Percentiles rank a stretch among this genome's conserved stretches.
Conservation (phyloP, 2,113 vertebrate species). For the Crotalus horridus region DNA sequence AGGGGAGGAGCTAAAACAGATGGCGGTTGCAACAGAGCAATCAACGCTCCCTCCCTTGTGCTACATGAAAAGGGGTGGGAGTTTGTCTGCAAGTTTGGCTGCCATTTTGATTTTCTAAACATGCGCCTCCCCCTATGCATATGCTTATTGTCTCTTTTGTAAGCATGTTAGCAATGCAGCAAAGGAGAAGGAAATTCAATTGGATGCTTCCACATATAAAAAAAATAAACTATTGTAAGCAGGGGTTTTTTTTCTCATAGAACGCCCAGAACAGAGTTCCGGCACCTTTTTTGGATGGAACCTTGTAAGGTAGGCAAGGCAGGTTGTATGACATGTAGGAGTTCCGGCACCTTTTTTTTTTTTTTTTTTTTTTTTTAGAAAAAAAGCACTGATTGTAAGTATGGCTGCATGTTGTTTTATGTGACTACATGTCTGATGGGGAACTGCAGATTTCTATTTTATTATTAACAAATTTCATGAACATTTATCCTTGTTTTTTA, state of each 20-base stretch:
- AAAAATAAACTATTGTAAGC: background rate
- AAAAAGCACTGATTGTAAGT: too few species aligned
- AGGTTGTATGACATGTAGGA: too few species aligned
- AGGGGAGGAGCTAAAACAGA: background rate
- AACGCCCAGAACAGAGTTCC: too few species aligned
- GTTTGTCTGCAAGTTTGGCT: background rate
- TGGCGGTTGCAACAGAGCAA: background rate
- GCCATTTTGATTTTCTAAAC: background rate
- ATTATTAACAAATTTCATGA: background rate
- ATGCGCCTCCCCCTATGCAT: background rate
- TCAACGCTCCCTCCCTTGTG: background rate
- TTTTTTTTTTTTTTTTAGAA: too few species aligned
- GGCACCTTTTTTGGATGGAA: too few species aligned
- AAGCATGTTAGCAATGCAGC: background rate
- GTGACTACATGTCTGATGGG: background rate
- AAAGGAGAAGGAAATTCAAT: background rate
- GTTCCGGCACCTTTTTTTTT: too few species aligned
- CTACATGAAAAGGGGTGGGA: background rate
- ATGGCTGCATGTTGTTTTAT: background rate
- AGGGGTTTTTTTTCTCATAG: too few species aligned
- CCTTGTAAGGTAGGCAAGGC: too few species aligned
- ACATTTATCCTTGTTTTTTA: background rate
- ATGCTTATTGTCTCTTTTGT: background rate
- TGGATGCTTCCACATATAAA: background rate
- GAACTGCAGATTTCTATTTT: background rate